A percentile compares a stretch with the other conserved stretches of the same genome.
phyloP scores from a whole-genome alignment of 2,888 invertebrate species.

The Uloborus plumipes region DNA sequence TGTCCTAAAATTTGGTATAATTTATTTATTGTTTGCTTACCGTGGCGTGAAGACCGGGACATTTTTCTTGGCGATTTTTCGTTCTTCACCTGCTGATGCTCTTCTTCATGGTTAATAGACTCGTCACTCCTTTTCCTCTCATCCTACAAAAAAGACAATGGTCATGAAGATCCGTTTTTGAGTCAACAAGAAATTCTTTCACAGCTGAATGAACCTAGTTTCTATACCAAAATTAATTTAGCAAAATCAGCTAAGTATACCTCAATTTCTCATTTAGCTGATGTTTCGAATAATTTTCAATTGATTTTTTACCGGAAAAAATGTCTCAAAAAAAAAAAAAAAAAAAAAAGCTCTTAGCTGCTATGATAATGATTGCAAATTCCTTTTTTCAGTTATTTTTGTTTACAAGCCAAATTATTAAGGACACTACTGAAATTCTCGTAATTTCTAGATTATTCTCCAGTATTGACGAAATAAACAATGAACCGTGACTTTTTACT shows the following conservation, averaged over 20 bases:
- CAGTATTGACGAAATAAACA: no score
- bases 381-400: no score
- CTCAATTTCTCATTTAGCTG: background rate
- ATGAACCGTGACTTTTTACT: no score
- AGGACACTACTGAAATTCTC: no score
- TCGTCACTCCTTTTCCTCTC: constrained; percentile 64
- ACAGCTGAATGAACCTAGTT: background rate
- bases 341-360: no score
- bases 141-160: constrained; percentile 27
- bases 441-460: no score
- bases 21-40: background rate
- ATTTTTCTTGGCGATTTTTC: constrained; percentile 46
- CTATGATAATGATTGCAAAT: no score
- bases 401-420: no score
- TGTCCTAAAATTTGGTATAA: no score
- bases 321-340: no score
- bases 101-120: constrained; percentile 58
- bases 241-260: background rate
- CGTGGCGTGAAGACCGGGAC: constrained; percentile 49
- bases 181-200: background rate
- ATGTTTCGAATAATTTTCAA: background rate
- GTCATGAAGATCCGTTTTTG: no score
- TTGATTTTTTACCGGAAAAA: no score
- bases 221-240: background rate
- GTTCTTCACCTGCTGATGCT: constrained; percentile 59